Percentiles rank a stretch among this genome's conserved stretches.
These are phyloP conservation scores for Siniperca undulata DNA, from an alignment of 2,797 vertebrate genomes.

Conservation along the genomic window DNA sequence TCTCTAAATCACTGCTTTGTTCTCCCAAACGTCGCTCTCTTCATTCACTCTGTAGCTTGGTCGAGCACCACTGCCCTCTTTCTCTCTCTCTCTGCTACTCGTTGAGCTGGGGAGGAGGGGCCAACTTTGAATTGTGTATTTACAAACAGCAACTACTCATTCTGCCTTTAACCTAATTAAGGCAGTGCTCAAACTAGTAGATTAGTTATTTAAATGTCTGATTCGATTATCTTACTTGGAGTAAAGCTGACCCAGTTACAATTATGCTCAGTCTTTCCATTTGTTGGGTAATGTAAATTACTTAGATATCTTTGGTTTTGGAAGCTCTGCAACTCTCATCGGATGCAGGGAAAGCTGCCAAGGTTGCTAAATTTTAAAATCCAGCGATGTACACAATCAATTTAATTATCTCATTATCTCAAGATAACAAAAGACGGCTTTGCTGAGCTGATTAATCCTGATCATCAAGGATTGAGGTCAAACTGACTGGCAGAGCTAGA, in stretches of 20 bases:
- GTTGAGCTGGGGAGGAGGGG: too few relatives aligned
- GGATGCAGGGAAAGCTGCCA: not conserved
- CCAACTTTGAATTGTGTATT: too few relatives aligned
- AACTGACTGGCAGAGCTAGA: not conserved
- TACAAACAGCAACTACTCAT: too few relatives aligned
- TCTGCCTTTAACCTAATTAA: not conserved
- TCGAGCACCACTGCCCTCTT: too few relatives aligned
- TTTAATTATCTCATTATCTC: slow-evolving; percentile 6
- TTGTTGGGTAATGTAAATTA: not conserved
- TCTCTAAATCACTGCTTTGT: too few relatives aligned
- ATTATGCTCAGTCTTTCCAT: not conserved
- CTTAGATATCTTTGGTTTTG: not conserved
- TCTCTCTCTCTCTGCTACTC: too few relatives aligned
- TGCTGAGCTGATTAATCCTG: not conserved
- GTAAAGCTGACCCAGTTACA: not conserved
- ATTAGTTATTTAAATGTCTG: not conserved
- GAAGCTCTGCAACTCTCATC: not conserved
- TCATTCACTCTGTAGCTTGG: too few relatives aligned
- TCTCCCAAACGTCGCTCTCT: too few relatives aligned
- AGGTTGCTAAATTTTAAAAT: not conserved
- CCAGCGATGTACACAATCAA: not conserved
- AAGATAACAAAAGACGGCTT: not conserved
- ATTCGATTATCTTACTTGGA: not conserved
- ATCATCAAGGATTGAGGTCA: not conserved
- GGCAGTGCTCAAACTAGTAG: not conserved